phyloP scores from a whole-genome alignment of 2,888 invertebrate species.

The Lochmaea capreae region DNA sequence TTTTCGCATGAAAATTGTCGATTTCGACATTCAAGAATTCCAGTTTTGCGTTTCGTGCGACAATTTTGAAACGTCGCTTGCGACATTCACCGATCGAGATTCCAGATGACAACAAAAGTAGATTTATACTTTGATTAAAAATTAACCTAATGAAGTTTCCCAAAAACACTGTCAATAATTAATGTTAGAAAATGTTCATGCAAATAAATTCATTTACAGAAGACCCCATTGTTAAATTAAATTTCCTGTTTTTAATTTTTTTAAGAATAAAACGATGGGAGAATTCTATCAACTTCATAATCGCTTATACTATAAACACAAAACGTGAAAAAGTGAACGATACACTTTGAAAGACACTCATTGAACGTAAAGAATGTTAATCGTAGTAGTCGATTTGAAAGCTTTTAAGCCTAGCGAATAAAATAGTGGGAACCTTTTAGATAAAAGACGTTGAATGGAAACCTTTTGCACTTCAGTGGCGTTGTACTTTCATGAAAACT shows the following conservation, averaged over 20 bases:
- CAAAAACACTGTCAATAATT: too few relatives aligned
- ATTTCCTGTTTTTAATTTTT: not conserved
- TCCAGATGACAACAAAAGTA: too few relatives aligned
- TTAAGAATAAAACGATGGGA: not conserved
- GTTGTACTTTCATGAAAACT: constrained; percentile 3
- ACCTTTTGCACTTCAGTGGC: constrained; percentile 23
- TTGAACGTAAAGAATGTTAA: constrained; percentile 25
- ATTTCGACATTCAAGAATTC: too few relatives aligned
- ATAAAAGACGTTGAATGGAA: constrained; percentile 48
- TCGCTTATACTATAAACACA: not conserved
- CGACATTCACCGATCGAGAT: too few relatives aligned
- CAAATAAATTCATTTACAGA: too few relatives aligned
- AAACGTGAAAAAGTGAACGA: not conserved
- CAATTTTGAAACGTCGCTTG: too few relatives aligned
- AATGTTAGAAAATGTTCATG: too few relatives aligned
- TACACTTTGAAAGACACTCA: constrained; percentile 13
- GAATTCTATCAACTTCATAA: not conserved
- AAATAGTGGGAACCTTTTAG: constrained; percentile 52
- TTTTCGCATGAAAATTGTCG: too few relatives aligned
- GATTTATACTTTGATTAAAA: too few relatives aligned
- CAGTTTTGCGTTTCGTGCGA: too few relatives aligned
- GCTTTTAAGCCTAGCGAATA: constrained; percentile 48
- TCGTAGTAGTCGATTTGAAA: constrained; percentile 47
- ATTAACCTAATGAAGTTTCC: too few relatives aligned
- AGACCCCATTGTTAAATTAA: not conserved